Evolutionary conservation across 2,113 vertebrate genomes (phyloP), one percentile per base, ranked within the genome.

Genomic region (Oryzias curvinotus): DNA sequence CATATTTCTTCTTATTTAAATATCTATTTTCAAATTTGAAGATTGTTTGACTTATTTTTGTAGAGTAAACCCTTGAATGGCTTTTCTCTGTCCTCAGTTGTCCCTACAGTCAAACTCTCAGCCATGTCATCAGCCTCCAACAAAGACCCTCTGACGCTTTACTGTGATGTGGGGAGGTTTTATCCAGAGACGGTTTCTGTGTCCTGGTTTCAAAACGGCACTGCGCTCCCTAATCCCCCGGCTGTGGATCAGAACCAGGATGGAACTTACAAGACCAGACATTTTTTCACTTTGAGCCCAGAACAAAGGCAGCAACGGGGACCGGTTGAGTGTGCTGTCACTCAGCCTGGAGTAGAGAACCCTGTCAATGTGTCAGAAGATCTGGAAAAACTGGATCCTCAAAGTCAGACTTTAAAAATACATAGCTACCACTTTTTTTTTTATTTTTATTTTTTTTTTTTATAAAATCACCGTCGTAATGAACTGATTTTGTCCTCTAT

Each of bases 161-260:
- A 64, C 78, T 93, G 92, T n/a, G 90, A 93, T 5, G 26, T 93
- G 68, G 89, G 85, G 6, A 84, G 74, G 49, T 92, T 92, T 73
- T 92, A 83, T 80, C 91, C 92, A 1, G 74, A 91, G 30, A 73
- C 89, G 4, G 13, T 90, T 42, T 83, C 88, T 1, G 77, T 93
- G 59, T 74, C 71, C 47, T 93, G 91, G 91, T 61, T 88, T 52
- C 90, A 90, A 62, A 92, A 92, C 36, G 84, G 85, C 51, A 81
- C 85, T 0, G 45, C 66, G 14, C 81, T 93, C 43, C 76, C 85
- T 0, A 66, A 82, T 6, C 63, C 68, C 5, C 77, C 82, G 0
- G 18, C 26, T 42, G 57, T 43, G 2, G 61, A 86, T 48, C 71
- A 70, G 61, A 88, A 84, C 67, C 77, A 75, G 0, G 85, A 90